Percentiles rank a stretch among this genome's conserved stretches.
phyloP scores from a whole-genome alignment of 2,113 vertebrate genomes.

The Donacobius atricapilla region DNA sequence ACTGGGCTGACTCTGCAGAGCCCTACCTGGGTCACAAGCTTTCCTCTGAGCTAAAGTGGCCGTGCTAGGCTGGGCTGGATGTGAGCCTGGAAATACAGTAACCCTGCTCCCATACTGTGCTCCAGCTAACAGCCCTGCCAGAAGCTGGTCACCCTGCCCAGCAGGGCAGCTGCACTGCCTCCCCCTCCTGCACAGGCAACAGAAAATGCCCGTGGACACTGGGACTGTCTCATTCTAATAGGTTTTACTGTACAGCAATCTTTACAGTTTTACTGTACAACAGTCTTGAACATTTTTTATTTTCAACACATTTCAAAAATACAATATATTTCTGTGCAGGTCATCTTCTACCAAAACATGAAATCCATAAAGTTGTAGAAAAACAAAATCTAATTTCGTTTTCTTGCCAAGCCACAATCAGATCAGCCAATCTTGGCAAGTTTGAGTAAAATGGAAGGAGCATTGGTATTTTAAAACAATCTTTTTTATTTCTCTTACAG shows the following conservation, averaged over 20 bases:
- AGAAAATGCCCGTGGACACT: fast-evolving
- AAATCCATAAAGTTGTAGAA: not conserved
- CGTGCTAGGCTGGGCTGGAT: not conserved
- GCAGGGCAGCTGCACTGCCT: not conserved
- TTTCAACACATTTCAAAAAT: not conserved
- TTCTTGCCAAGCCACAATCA: not conserved
- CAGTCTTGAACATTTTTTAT: not conserved
- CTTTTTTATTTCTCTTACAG: not conserved
- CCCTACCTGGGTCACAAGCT: not conserved
- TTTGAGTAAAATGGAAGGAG: not conserved
- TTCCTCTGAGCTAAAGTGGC: not conserved
- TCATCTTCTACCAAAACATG: not conserved
- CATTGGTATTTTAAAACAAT: not conserved
- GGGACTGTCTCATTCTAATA: not conserved
- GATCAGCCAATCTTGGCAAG: not conserved
- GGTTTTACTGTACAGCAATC: not conserved
- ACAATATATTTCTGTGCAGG: not conserved
- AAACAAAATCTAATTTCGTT: not conserved
- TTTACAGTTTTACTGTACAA: not conserved
- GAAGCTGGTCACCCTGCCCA: not conserved
- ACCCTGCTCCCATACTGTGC: fast-evolving
- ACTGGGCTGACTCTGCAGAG: not conserved
- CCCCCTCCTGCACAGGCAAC: not conserved
- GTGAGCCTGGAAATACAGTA: not conserved
- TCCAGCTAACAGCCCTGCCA: not conserved